A percentile compares a stretch with the other conserved stretches of the same genome.
Evolutionary conservation across 2,797 vertebrate genomes (phyloP).

Genomic region (Rhodeus uyekii): DNA sequence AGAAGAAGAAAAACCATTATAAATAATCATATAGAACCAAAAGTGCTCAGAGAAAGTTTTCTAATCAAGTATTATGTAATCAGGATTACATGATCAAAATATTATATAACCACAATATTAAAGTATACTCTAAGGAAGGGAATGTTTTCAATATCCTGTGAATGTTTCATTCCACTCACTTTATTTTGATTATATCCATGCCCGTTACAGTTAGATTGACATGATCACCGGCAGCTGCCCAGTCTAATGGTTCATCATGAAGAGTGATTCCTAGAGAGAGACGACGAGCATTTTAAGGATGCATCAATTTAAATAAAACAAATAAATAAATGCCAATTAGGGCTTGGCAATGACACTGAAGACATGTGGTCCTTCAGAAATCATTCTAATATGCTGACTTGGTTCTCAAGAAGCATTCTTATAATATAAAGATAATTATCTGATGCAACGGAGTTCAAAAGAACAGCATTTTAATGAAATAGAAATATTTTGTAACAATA

Average conservation of each 20-base stretch:
- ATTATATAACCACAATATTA: neutral
- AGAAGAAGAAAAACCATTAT: conserved; percentile 32
- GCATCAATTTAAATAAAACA: neutral
- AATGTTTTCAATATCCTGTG: neutral
- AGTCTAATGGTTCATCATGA: conserved; percentile 92
- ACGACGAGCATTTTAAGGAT: neutral
- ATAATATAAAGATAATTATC: too few relatives aligned
- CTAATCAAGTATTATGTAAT: neutral
- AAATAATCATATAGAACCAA: neutral
- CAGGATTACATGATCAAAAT: neutral
- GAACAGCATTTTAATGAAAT: too few relatives aligned
- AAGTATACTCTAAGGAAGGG: neutral
- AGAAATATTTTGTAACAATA: too few relatives aligned
- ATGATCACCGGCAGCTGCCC: conserved; percentile 97
- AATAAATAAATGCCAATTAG: neutral
- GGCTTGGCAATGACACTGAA: too few relatives aligned
- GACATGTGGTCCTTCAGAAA: neutral
- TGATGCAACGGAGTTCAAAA: too few relatives aligned
- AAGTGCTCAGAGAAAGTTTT: neutral
- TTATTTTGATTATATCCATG: conserved; percentile 99
- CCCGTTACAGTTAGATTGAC: conserved; percentile 96
- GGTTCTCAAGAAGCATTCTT: neutral
- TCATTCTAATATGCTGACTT: neutral
- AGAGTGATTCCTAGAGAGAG: conserved; percentile 83
- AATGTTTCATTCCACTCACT: conserved; percentile 80